These are phyloP conservation scores for Acanthurus lineatus DNA, from an alignment of 2,797 vertebrate genomes.

Conservation along the genomic window DNA sequence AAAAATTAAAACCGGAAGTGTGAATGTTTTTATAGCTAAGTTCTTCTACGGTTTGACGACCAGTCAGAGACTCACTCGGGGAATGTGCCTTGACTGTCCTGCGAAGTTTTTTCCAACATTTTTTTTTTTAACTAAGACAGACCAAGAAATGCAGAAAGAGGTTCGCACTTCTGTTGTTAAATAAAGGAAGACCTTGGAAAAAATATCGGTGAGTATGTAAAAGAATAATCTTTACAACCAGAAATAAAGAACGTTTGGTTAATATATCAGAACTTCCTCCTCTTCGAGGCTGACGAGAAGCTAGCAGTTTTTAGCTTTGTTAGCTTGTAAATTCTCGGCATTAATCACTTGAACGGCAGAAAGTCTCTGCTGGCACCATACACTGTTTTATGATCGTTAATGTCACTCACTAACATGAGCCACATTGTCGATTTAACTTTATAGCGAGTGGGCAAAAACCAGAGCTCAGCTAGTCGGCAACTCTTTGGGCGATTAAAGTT, in stretches of 20 bases:
- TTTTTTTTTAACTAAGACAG: not conserved
- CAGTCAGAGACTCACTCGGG: constrained; percentile 50
- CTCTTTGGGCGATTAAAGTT: constrained; percentile 67
- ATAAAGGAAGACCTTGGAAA: not conserved
- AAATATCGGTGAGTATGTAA: constrained; percentile 47
- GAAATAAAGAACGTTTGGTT: constrained; percentile 7
- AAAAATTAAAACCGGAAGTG: constrained; percentile 19
- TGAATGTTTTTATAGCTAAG: not conserved
- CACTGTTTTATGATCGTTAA: not conserved
- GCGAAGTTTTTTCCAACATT: constrained; percentile 69
- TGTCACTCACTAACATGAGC: not conserved
- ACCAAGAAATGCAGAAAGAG: constrained; percentile 27
- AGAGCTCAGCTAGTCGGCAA: constrained; percentile 12
- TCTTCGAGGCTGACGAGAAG: constrained; percentile 49
- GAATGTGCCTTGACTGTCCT: constrained; percentile 51
- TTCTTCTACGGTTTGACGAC: constrained; percentile 12
- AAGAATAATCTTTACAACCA: not conserved
- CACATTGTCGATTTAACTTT: not conserved
- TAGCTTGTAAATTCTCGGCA: constrained; percentile 55
- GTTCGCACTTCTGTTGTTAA: not conserved
- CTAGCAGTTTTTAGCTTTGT: constrained; percentile 69
- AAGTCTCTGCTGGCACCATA: not conserved
- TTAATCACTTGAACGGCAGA: constrained; percentile 5
- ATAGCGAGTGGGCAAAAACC: not conserved
- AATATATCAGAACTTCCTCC: constrained; percentile 70